Base-by-base conservation (phyloP, 1,140 invertebrate genomes). In the Microplitis mediator region DNA sequence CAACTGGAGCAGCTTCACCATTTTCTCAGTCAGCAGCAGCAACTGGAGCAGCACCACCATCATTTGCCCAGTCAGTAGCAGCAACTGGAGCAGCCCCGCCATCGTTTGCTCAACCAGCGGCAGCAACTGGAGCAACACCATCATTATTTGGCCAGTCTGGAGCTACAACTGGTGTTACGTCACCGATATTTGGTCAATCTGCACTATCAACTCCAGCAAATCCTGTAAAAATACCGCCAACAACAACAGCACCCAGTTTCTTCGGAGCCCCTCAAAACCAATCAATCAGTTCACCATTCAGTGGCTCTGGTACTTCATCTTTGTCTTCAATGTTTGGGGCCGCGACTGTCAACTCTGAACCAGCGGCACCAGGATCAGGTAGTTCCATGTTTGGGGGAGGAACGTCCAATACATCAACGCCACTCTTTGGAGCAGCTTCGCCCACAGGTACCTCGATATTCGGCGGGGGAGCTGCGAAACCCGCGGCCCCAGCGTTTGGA, bases 231-330 rank as follows among this genome's bases (percentile, higher is more conserved):
- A 52, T 51, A 67, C 16, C 65, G 4, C 36, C 51, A 52, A 32
- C 50, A 11, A 72, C 50, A 32, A 35, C 66, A 34, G n/a, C 66
- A 14, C 16, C 60, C 11, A 32, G 14, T 13, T 34, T 9, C 31
- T 36, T 32, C 4, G 23, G 36, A 8, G 69, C 6, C 4, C 2
- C 39, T 6, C 39, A 45, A 45, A 45, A 45, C 39, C 39, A 45
- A 45, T 11, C 39, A 11, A 45, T 11, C 11, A 45, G 51, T 70
- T 76, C 77, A 0, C 61, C 78, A 4, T 82, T 82, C 34, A 79
- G 77, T 4, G 69, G 71, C 23, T 45, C 67, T 4, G 69, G 71
- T 23, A 52, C 67, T 36, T 36, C 73, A 6, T 23, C 65, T 11
- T n/a, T 36, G 4, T 13, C 71, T 6, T 14, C 66, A 31, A 50